Evolutionary conservation across 92 coral and sea anemone genomes (phyloP), one percentile per base, ranked within the genome.

Genomic region (Anthopleura xanthogrammica): DNA sequence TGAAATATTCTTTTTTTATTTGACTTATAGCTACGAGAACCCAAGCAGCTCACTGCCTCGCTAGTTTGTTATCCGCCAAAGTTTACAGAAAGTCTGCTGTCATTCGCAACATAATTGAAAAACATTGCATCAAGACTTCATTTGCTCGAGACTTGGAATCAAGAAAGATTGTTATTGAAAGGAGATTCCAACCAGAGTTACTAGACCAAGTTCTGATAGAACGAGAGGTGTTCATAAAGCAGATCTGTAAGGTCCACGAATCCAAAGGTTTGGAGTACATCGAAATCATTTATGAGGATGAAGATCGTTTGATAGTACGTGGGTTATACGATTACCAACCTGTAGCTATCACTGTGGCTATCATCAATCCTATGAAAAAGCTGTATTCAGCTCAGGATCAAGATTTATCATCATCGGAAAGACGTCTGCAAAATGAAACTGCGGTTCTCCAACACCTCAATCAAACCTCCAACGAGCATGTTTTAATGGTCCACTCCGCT

Each of bases 251-350:
- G 3, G 7, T 39, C 20, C 68, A 84, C 56, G 72, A 76, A 64
- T 60, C 81, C 16, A 71, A 42, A 7, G 72, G 22, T 43, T 58
- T 84, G 76, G 81, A 84, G 24, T 43, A 41, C 9, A 62, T 58
- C 57, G 20, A 48, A 9, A 16, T 23, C 16, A 43, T 76, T 40
- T 62, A 22, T 23, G 82, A 84, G 52, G 64, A 77, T n/a, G 87
- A 77, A 4, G 16, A 77, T 17, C 87, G 77, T 36, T 46, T 76
- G 22, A 60, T 64, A 58, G 8, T 41, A 68, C 75, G 87, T 40
- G 87, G 87, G 16, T 40, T 46, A 23, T 84, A 58, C 54, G 39
- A 48, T 19, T 39, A 66, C 52, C 66, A 84, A 23, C 82, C 87
- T 6, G 57, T 42, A 17, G 81, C 60, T 40, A 74, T 84, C 41